A percentile compares a stretch with the other conserved stretches of the same genome.
phyloP scores from a whole-genome alignment of 2,797 vertebrate species.

The Octomys mimax region DNA sequence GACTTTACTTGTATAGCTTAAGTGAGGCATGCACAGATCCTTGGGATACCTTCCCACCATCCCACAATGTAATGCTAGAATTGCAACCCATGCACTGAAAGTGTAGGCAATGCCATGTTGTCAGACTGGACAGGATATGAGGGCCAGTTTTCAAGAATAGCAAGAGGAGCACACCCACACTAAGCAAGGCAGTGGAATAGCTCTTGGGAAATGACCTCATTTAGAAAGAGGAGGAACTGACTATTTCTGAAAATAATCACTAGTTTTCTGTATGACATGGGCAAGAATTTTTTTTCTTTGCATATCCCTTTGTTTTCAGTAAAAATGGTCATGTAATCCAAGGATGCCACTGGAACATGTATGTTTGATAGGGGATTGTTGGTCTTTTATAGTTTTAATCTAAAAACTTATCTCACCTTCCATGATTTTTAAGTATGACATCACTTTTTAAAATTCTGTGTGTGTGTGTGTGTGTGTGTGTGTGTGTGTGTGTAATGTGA shows the following conservation, averaged over 20 bases:
- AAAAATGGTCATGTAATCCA: background rate
- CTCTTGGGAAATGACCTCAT: background rate
- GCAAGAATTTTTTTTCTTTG: background rate
- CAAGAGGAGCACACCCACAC: background rate
- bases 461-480: background rate
- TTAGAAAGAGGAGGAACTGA: background rate
- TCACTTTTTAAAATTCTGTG: background rate
- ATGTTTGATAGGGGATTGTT: background rate
- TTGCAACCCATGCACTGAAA: background rate
- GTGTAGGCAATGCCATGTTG: background rate
- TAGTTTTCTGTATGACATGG: background rate
- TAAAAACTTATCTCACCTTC: background rate
- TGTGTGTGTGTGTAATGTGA: background rate
- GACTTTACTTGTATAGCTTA: conserved; percentile 8
- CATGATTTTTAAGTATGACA: conserved; percentile 40
- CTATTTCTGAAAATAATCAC: background rate
- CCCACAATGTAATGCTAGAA: background rate
- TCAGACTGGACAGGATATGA: too few relatives aligned
- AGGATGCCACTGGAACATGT: background rate
- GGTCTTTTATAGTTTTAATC: conserved; percentile 20
- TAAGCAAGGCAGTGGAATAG: background rate
- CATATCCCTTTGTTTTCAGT: background rate
- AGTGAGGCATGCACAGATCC: background rate
- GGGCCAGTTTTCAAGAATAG: background rate
- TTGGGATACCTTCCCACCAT: background rate